Evolutionary conservation across 2,797 vertebrate species (phyloP), one percentile per base, ranked within the genome.

Genomic region (Chloroceryle amazona): DNA sequence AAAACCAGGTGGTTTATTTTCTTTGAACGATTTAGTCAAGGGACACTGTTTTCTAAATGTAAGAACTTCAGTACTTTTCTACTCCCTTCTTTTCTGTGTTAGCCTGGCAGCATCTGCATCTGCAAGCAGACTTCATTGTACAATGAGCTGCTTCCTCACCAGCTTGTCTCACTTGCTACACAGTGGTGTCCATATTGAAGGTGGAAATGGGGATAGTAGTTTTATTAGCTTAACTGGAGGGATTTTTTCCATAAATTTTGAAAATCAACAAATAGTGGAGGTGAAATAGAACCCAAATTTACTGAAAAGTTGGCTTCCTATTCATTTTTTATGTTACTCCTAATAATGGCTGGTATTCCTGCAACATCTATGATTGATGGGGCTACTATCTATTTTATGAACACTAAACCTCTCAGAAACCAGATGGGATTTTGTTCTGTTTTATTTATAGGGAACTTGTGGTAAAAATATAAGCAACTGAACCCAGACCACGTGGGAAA

Each of bases 21-120:
- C 80, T 94, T 85, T 86, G 76, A 95, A 96, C 83, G 78, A 37
- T 39, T 90, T 93, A 81, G 85, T 68, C 80, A 86, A 68, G 88
- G 65, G 80, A 84, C 3, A 0, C 19, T 81, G 17, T 70, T 95
- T 91, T 66, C 70, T 60, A 79, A 68, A 72, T 35, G 72, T 9
- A 88, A 57, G 85, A 78, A 68, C 21, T 68, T 87, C 41, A 41
- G 42, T 65, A 29, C 28, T 79, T 93, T 81, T 54, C 37, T 86
- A 3, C 33, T 93, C 49, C 4, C 7, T 68, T 78, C 41, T 71
- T 49, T 89, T 91, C 47, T 78, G 16, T 44, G 31, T 88, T 70
- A 81, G n/a, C 31, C 78, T 81, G 46, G 82, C 44, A 86, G 17
- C 54, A 41, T 61, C 58, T 83, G 65, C 33, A 86, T 60, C 51